These are phyloP conservation scores for Clarias macrocephalus DNA, from an alignment of 2,113 vertebrate genomes.

Conservation along the genomic window DNA sequence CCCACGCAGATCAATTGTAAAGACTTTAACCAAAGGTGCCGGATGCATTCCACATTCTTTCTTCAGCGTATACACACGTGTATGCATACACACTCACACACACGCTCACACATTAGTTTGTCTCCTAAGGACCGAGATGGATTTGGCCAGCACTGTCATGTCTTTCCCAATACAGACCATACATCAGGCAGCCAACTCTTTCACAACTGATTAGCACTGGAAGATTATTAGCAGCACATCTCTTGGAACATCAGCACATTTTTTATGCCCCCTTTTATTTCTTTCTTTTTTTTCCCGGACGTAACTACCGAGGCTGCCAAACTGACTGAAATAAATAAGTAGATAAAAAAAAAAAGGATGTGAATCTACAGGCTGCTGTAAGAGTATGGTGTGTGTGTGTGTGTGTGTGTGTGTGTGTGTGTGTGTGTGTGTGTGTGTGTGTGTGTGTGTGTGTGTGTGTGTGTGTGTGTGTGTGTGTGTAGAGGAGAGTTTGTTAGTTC, in stretches of 20 bases:
- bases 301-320: constrained; percentile 75
- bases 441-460: constrained; percentile 62
- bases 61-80: constrained; percentile 26
- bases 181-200: constrained; percentile 80
- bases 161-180: constrained; percentile 66
- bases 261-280: constrained; percentile 42
- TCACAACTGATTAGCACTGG: constrained; percentile 80
- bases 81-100: constrained; percentile 13
- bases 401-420: constrained; percentile 42
- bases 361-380: constrained; percentile 54
- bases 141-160: constrained; percentile 72
- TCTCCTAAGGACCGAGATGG: constrained; percentile 77
- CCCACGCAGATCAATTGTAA: constrained; percentile 70
- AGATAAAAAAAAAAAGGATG: constrained; percentile 11
- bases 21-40: constrained; percentile 62
- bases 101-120: constrained; percentile 32
- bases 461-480: constrained; percentile 45
- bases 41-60: constrained; percentile 54
- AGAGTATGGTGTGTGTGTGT: constrained; percentile 63
- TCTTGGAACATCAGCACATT: constrained; percentile 78
- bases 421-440: constrained; percentile 54
- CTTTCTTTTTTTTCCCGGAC: constrained; percentile 21
- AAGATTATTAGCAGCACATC: constrained; percentile 92
- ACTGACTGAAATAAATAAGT: constrained; percentile 55
- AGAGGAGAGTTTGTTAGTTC: constrained; percentile 72